Percentiles rank a stretch among this genome's conserved stretches.
These are phyloP conservation scores for Xiphophorus maculatus DNA, from an alignment of 2,113 vertebrate genomes.

Conservation along the genomic window DNA sequence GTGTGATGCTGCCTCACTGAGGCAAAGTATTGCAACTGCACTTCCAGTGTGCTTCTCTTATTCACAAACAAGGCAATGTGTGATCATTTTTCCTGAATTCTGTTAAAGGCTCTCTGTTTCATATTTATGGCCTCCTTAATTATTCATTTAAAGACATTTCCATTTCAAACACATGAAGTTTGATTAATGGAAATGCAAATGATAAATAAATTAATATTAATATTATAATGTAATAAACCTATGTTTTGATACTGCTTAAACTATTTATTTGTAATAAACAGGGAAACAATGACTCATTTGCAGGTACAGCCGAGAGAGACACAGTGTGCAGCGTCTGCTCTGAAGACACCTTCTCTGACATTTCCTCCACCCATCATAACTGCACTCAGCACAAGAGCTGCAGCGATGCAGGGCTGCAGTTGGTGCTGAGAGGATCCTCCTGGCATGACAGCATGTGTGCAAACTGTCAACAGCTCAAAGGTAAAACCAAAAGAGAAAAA, in stretches of 20 bases:
- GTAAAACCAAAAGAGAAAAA: slow-evolving; percentile 2
- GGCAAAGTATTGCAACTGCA: not conserved
- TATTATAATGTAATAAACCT: not conserved
- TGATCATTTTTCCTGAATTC: too few relatives aligned
- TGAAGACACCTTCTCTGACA: slow-evolving; percentile 35
- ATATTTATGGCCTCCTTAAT: too few relatives aligned
- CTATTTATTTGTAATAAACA: not conserved
- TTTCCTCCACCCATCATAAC: not conserved
- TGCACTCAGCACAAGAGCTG: slow-evolving; percentile 66
- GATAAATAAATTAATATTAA: too few relatives aligned
- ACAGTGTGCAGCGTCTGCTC: slow-evolving; percentile 60
- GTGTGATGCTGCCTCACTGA: not conserved
- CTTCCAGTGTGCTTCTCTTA: too few relatives aligned
- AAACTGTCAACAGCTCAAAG: not conserved
- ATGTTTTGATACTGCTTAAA: not conserved
- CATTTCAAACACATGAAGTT: too few relatives aligned
- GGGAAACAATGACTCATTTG: not conserved
- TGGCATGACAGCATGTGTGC: slow-evolving; percentile 72
- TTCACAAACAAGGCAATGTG: too few relatives aligned
- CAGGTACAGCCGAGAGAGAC: slow-evolving; percentile 60
- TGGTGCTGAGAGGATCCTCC: slow-evolving; percentile 48
- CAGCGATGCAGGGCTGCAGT: not conserved
- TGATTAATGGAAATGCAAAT: too few relatives aligned
- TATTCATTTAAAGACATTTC: too few relatives aligned
- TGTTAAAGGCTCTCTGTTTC: too few relatives aligned